phyloP scores from a whole-genome alignment of 2,888 invertebrate genomes.

The Oligia latruncula region DNA sequence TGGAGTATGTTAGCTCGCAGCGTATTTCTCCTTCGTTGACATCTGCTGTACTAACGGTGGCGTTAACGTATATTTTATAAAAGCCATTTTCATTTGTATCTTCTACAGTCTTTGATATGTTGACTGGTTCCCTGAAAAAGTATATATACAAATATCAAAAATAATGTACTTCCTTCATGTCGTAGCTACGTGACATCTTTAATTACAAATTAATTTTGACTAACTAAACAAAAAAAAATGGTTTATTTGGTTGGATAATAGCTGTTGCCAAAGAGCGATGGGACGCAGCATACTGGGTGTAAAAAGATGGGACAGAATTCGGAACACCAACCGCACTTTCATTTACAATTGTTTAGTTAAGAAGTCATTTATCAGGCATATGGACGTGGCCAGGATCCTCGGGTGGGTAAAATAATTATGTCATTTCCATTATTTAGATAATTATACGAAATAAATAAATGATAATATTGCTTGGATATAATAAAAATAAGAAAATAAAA shows the following conservation, averaged over 20 bases:
- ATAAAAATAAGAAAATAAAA: slow-evolving; percentile 12
- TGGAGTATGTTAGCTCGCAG: slow-evolving; percentile 77
- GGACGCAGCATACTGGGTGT: too few species aligned
- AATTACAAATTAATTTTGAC: neutral
- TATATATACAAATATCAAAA: neutral
- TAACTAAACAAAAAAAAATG: neutral
- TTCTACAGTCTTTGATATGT: slow-evolving; percentile 65
- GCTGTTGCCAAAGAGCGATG: too few species aligned
- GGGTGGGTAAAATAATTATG: slow-evolving; percentile 30
- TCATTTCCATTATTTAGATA: slow-evolving; percentile 37
- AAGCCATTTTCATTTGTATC: slow-evolving; percentile 69
- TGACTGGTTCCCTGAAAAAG: slow-evolving; percentile 67
- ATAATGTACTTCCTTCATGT: neutral
- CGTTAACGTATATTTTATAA: slow-evolving; percentile 72
- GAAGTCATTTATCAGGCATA: slow-evolving; percentile 49
- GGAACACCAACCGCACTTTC: slow-evolving; percentile 10
- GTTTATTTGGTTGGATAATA: too few species aligned
- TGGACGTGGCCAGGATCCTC: slow-evolving; percentile 66
- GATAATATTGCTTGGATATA: neutral
- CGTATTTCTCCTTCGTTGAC: slow-evolving; percentile 71
- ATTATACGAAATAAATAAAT: slow-evolving; percentile 30
- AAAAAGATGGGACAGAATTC: too few species aligned
- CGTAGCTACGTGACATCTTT: neutral
- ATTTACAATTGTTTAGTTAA: slow-evolving; percentile 26
- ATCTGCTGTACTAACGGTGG: slow-evolving; percentile 64